Evolutionary conservation across 2,888 invertebrate genomes (phyloP).

Genomic region (Thumatha senex): DNA sequence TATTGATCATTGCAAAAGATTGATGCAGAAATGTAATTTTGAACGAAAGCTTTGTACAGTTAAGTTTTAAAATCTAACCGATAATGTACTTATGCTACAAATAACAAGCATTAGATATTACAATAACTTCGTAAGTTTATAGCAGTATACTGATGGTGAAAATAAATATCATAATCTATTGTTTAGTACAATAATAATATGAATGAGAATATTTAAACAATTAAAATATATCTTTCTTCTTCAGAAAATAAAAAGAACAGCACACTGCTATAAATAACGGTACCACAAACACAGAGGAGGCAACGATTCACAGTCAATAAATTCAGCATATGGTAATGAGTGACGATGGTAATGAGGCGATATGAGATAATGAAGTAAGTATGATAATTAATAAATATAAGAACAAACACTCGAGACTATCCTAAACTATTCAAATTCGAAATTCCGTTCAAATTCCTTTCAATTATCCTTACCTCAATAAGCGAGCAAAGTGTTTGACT

Average conservation of each 20-base stretch:
- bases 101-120: slow-evolving; percentile 20
- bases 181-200: no score
- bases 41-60: no score
- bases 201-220: no score
- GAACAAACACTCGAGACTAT: slow-evolving; percentile 10
- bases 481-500: slow-evolving; percentile 78
- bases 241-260: slow-evolving; percentile 9
- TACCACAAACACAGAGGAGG: slow-evolving; percentile 2
- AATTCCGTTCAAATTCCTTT: slow-evolving; percentile 37
- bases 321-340: slow-evolving; percentile 25
- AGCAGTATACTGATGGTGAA: slow-evolving; percentile 13
- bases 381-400: background rate
- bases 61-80: no score
- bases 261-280: slow-evolving; percentile 21
- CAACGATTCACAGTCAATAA: background rate
- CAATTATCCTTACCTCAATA: slow-evolving; percentile 68
- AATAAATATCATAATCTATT: slow-evolving; percentile 3
- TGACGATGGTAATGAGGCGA: slow-evolving; percentile 22
- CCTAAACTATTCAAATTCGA: slow-evolving; percentile 15
- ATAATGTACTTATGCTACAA: slow-evolving; percentile 20
- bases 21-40: no score
- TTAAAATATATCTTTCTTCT: background rate
- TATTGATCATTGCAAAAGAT: no score
- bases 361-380: slow-evolving; percentile 14
- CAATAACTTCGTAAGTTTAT: slow-evolving; percentile 19